phyloP scores from a whole-genome alignment of 2,888 invertebrate species.

The Fabriciana adippe region DNA sequence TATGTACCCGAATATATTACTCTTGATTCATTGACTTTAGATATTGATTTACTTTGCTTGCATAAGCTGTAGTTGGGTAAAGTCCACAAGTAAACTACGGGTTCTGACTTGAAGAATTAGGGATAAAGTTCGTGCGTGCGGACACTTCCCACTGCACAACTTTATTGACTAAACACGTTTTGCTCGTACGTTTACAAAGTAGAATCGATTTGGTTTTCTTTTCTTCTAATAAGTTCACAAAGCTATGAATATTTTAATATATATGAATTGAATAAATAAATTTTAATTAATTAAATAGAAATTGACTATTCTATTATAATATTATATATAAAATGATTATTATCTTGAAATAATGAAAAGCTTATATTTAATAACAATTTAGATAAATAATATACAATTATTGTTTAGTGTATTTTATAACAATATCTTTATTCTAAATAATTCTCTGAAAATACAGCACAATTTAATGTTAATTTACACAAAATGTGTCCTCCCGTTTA shows the following conservation, averaged over 20 bases:
- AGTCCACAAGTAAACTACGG: conserved; percentile 59
- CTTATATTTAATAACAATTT: too few relatives aligned
- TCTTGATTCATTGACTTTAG: conserved; percentile 82
- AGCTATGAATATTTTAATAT: too few relatives aligned
- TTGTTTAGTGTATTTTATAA: too few relatives aligned
- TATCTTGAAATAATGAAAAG: too few relatives aligned
- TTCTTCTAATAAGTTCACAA: not conserved
- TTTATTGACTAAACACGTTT: conserved; percentile 25
- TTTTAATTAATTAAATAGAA: too few relatives aligned
- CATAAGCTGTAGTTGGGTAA: conserved; percentile 76
- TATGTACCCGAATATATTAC: conserved; percentile 83
- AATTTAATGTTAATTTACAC: not conserved
- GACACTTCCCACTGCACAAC: conserved; percentile 37
- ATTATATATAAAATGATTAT: too few relatives aligned
- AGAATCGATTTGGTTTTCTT: not conserved
- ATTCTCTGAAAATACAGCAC: not conserved
- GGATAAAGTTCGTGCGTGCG: conserved; percentile 52
- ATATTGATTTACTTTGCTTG: conserved; percentile 82
- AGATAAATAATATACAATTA: too few relatives aligned
- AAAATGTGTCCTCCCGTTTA: conserved; percentile 4
- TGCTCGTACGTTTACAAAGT: conserved; percentile 16
- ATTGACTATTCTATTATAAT: too few relatives aligned
- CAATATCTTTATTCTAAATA: not conserved
- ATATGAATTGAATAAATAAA: too few relatives aligned
- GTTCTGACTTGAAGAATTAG: conserved; percentile 66